phyloP scores from a whole-genome alignment of 2,113 vertebrate genomes.

The Felis catus region DNA sequence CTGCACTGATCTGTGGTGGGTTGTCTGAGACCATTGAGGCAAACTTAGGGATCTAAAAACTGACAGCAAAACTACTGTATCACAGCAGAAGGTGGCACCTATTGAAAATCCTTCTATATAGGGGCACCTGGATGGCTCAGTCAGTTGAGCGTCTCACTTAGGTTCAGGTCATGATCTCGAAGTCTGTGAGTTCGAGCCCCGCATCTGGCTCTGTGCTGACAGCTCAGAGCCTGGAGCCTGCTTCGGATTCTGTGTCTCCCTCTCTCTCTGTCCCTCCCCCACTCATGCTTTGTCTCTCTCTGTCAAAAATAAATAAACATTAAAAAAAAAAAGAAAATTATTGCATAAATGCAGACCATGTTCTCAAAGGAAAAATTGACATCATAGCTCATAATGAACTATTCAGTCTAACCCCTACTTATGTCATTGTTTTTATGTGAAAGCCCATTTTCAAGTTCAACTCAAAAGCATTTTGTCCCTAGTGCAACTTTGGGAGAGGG shows the following conservation, averaged over 20 bases:
- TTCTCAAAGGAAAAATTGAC: background rate
- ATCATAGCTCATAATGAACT: background rate
- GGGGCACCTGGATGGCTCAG: too few species aligned
- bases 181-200: too few species aligned
- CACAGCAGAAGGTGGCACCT: background rate
- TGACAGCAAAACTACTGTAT: background rate
- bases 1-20: background rate
- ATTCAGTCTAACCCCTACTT: background rate
- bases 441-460: constrained; percentile 3
- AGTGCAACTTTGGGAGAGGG: background rate
- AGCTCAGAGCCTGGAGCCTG: too few species aligned
- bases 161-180: too few species aligned
- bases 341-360: background rate
- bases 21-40: background rate
- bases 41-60: background rate
- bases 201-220: too few species aligned
- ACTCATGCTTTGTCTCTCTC: too few species aligned
- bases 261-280: too few species aligned
- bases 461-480: background rate
- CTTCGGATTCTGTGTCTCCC: too few species aligned
- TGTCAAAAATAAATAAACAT: too few species aligned
- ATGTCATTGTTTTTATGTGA: background rate
- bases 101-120: background rate
- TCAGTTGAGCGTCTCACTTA: too few species aligned
- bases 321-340: background rate